A percentile compares a stretch with the other conserved stretches of the same genome.
These are phyloP conservation scores for Ploceus nigricollis DNA, from an alignment of 2,113 vertebrate species.

Conservation along the genomic window DNA sequence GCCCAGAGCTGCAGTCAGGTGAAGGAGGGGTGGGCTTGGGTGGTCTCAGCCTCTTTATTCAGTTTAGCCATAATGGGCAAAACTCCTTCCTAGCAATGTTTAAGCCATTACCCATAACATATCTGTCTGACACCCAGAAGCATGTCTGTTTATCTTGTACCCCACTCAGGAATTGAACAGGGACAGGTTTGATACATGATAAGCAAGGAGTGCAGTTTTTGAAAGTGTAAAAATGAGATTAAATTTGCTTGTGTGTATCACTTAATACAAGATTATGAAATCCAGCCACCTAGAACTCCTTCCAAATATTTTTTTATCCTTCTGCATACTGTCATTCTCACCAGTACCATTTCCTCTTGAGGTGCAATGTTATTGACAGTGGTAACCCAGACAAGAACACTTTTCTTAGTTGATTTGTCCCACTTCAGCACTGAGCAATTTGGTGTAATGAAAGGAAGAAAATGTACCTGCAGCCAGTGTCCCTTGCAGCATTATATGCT, in stretches of 20 bases:
- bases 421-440: neutral
- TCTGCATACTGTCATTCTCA: neutral
- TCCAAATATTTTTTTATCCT: neutral
- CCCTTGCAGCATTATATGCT: neutral
- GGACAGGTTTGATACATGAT: neutral
- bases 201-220: accelerated
- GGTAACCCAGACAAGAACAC: neutral
- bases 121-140: too few relatives aligned
- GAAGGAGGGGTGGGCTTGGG: neutral
- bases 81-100: neutral
- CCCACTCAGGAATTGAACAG: accelerated
- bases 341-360: neutral
- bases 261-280: neutral
- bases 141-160: accelerated
- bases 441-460: neutral
- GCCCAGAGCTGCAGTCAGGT: neutral
- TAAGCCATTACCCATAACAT: accelerated
- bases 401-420: neutral
- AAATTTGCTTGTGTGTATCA: neutral
- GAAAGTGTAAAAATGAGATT: neutral
- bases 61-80: neutral
- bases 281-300: neutral
- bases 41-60: neutral
- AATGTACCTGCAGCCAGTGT: neutral
- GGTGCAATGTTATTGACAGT: neutral